Evolutionary conservation across 2,888 invertebrate genomes (phyloP).

Genomic region (Crocallis elinguaria): DNA sequence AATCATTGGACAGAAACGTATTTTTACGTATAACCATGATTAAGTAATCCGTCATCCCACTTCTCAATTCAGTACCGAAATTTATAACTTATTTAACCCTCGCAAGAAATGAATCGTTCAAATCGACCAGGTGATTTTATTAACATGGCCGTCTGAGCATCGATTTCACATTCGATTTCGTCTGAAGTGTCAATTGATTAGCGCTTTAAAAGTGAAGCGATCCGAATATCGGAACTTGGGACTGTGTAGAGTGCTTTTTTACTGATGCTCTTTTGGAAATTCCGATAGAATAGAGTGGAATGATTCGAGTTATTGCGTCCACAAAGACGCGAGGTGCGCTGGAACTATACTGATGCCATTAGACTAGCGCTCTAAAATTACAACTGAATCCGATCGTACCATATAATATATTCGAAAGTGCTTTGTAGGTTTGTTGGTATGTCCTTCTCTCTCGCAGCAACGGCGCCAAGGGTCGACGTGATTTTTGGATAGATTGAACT

Average conservation of each 20-base stretch:
- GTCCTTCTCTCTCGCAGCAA: too few species aligned
- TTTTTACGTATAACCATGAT: too few species aligned
- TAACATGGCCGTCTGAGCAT: not conserved
- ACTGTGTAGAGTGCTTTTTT: not conserved
- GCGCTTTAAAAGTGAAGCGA: constrained; percentile 10
- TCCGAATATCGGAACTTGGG: not conserved
- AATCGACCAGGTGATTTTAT: constrained; percentile 13
- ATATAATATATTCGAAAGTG: too few species aligned
- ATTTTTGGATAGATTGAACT: too few species aligned
- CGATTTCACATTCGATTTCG: constrained; percentile 16
- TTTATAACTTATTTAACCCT: not conserved
- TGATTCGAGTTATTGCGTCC: not conserved
- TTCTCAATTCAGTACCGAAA: not conserved
- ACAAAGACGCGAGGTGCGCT: too few species aligned
- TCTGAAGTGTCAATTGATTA: constrained; percentile 17
- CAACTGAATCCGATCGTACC: too few species aligned
- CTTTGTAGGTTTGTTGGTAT: too few species aligned
- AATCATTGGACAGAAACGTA: too few species aligned
- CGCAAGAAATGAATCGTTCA: not conserved
- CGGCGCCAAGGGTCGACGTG: too few species aligned
- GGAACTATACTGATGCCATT: too few species aligned
- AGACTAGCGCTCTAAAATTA: too few species aligned
- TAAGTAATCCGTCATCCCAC: too few species aligned
- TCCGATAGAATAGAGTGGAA: not conserved
- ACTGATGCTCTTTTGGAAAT: not conserved